Evolutionary conservation across 2,888 invertebrate genomes (phyloP).

Genomic region (Eupithecia subfuscata): DNA sequence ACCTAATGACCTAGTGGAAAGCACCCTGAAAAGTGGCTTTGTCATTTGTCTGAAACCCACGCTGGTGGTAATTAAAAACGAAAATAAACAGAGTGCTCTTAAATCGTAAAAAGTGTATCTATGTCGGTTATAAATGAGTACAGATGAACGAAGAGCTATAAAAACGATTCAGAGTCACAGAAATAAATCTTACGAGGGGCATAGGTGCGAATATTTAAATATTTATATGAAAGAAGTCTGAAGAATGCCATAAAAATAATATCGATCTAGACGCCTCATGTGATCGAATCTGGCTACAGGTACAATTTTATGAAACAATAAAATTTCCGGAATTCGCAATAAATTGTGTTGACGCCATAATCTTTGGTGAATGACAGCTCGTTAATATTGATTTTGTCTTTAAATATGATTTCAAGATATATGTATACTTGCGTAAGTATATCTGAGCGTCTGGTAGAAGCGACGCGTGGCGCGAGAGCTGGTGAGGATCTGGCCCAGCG

Average conservation of each 20-base stretch:
- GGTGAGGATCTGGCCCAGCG: no score
- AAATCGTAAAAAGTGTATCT: constrained; percentile 83
- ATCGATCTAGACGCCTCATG: constrained; percentile 66
- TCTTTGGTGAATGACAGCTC: constrained; percentile 52
- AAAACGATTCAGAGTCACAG: constrained; percentile 80
- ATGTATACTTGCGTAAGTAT: no score
- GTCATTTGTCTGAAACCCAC: constrained; percentile 78
- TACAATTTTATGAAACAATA: constrained; percentile 66
- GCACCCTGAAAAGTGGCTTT: constrained; percentile 58
- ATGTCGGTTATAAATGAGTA: constrained; percentile 82
- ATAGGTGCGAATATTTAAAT: constrained; percentile 69
- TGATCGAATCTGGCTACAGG: constrained; percentile 59
- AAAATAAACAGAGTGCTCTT: constrained; percentile 82
- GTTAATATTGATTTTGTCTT: constrained; percentile 7
- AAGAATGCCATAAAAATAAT: constrained; percentile 72
- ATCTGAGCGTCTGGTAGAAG: no score
- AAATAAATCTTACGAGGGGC: constrained; percentile 79
- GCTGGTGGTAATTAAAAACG: constrained; percentile 83
- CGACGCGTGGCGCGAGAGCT: no score
- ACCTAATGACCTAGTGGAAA: constrained; percentile 13
- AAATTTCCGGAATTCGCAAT: constrained; percentile 70
- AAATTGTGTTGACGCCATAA: constrained; percentile 69
- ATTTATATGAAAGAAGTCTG: constrained; percentile 51
- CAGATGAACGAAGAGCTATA: constrained; percentile 81
- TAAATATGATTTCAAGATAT: not conserved